Conservation (phyloP, 1,140 invertebrate genomes). For the Lasioglossum baleicum region DNA sequence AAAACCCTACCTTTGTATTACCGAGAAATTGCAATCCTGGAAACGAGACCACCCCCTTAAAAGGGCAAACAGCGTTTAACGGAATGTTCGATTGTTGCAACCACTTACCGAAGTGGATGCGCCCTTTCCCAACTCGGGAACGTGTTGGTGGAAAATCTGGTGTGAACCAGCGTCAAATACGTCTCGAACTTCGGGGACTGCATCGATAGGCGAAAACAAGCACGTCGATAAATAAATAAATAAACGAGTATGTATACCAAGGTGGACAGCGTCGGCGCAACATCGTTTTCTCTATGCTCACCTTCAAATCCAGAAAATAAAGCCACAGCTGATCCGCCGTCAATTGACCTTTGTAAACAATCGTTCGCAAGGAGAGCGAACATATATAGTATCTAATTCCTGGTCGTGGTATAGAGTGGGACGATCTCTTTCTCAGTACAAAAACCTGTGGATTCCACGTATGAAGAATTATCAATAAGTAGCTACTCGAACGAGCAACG, state of each 20-base stretch:
- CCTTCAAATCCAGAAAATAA: slow-evolving; percentile 85
- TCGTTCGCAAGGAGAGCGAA: slow-evolving; percentile 92
- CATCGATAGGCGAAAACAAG: slow-evolving; percentile 26
- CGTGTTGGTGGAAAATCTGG: slow-evolving; percentile 98
- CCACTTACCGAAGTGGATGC: slow-evolving; percentile 94
- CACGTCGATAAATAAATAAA: neutral
- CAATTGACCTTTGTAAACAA: slow-evolving; percentile 99
- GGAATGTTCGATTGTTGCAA: neutral
- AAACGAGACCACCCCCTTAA: too few species aligned
- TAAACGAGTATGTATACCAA: neutral
- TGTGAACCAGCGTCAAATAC: slow-evolving; percentile 97
- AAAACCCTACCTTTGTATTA: too few species aligned
- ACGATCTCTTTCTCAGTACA: slow-evolving; percentile 94
- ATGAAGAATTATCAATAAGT: too few species aligned
- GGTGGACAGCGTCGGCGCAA: neutral
- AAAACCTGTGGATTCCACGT: slow-evolving; percentile 86
- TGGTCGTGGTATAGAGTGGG: slow-evolving; percentile 91
- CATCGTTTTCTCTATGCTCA: slow-evolving; percentile 57
- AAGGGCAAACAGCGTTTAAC: neutral
- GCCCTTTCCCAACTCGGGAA: slow-evolving; percentile 99
- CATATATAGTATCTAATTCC: slow-evolving; percentile 97
- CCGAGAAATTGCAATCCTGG: too few species aligned
- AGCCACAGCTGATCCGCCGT: slow-evolving; percentile 97
- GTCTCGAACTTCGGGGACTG: slow-evolving; percentile 92
- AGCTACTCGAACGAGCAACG: too few species aligned